phyloP scores from a whole-genome alignment of 2,113 vertebrate species.

The Tor tambroides region DNA sequence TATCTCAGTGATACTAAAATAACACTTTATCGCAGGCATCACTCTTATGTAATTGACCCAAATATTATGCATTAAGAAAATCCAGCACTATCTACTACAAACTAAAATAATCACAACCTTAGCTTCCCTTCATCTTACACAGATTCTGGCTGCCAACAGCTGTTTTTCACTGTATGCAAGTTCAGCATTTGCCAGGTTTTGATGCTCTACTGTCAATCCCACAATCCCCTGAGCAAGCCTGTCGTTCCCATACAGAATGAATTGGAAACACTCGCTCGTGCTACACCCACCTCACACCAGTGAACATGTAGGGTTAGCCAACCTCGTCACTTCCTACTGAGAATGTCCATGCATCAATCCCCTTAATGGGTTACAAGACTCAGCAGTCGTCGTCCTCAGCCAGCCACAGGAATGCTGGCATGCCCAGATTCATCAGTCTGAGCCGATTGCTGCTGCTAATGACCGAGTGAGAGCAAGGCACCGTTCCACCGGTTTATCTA shows the following conservation, averaged over 20 bases:
- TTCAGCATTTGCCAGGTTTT: background rate
- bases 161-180: background rate
- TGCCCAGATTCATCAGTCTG: constrained; percentile 10
- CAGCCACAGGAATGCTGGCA: background rate
- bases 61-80: background rate
- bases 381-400: constrained; percentile 25
- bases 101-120: background rate
- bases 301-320: constrained; percentile 2
- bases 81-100: background rate
- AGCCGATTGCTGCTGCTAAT: background rate
- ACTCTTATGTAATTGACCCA: background rate
- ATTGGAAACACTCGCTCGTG: background rate
- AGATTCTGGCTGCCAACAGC: background rate
- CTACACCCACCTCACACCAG: background rate
- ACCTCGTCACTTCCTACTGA: constrained; percentile 33
- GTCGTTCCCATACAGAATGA: background rate
- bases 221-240: background rate
- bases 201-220: background rate
- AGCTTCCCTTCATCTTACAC: background rate
- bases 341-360: constrained; percentile 47
- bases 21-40: background rate
- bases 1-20: background rate
- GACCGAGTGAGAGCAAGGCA: background rate
- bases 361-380: constrained; percentile 51
- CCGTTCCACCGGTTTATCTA: background rate